A percentile compares a stretch with the other conserved stretches of the same genome.
phyloP scores from a whole-genome alignment of 2,888 invertebrate genomes.

The Zaprionus obscuricornis region DNA sequence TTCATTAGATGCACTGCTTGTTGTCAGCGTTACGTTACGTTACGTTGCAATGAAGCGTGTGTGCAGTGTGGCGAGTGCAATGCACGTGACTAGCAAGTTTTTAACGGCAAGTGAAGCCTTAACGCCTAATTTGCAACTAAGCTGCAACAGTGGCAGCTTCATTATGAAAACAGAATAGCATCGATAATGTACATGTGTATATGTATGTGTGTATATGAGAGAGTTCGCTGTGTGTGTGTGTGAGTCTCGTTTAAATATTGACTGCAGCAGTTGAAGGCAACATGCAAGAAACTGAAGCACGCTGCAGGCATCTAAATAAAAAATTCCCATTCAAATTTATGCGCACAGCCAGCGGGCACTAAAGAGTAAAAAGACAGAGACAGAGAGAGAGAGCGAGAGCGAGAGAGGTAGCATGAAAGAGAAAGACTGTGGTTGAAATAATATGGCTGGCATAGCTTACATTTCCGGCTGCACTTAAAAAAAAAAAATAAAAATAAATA shows the following conservation, averaged over 20 bases:
- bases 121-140: constrained; percentile 63
- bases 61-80: neutral
- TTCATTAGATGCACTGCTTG: constrained; percentile 60
- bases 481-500: neutral
- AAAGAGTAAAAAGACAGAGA: neutral
- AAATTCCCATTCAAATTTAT: constrained; percentile 58
- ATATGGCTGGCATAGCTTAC: constrained; percentile 40
- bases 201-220: neutral
- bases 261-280: constrained; percentile 20
- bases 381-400: neutral
- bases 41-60: neutral
- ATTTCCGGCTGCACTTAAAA: constrained; percentile 40
- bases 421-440: constrained; percentile 33
- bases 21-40: constrained; percentile 51
- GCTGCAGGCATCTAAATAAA: constrained; percentile 41
- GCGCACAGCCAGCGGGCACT: constrained; percentile 32
- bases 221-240: neutral
- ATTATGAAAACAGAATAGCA: constrained; percentile 56
- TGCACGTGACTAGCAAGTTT: too few species aligned
- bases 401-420: neutral
- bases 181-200: constrained; percentile 53
- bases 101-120: constrained; percentile 7
- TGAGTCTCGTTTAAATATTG: constrained; percentile 22
- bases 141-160: constrained; percentile 47
- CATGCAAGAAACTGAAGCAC: constrained; percentile 1